These are phyloP conservation scores for Hestina assimilis DNA, from an alignment of 1,140 invertebrate species.

Conservation along the genomic window DNA sequence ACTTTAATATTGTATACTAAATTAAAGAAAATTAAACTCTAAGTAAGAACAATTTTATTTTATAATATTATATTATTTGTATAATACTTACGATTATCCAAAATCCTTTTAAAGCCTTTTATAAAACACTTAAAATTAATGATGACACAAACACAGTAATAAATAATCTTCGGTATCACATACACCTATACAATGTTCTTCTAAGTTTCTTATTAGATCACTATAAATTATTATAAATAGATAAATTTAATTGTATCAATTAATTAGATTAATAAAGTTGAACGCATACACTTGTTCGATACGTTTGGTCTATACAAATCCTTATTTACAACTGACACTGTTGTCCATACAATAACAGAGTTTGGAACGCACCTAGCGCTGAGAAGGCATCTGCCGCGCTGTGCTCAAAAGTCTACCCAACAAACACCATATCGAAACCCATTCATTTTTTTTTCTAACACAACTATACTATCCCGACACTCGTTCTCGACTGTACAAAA, in stretches of 20 bases:
- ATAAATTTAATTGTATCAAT: slow-evolving; percentile 26
- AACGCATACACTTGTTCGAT: slow-evolving; percentile 61
- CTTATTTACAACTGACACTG: slow-evolving; percentile 78
- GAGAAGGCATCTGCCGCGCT: slow-evolving; percentile 59
- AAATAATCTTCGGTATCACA: slow-evolving; percentile 59
- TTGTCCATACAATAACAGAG: slow-evolving; percentile 68
- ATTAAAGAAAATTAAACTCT: background rate
- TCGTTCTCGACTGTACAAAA: slow-evolving; percentile 72
- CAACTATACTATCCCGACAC: slow-evolving; percentile 70
- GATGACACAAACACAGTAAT: slow-evolving; percentile 53
- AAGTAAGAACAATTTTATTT: too few relatives aligned
- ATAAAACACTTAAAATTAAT: slow-evolving; percentile 49
- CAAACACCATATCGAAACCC: slow-evolving; percentile 54
- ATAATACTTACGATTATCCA: slow-evolving; percentile 51
- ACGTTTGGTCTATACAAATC: slow-evolving; percentile 77
- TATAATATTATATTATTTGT: background rate
- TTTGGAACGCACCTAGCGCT: slow-evolving; percentile 59
- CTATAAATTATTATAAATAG: slow-evolving; percentile 36
- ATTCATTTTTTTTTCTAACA: slow-evolving; percentile 62
- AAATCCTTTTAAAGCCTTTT: slow-evolving; percentile 55
- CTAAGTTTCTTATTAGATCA: slow-evolving; percentile 64
- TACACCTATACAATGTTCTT: slow-evolving; percentile 49
- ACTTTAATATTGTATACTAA: background rate
- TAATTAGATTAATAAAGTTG: slow-evolving; percentile 40
- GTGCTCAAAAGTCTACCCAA: slow-evolving; percentile 54